phyloP scores from a whole-genome alignment of 2,113 vertebrate species.

The Megalops atlanticus region DNA sequence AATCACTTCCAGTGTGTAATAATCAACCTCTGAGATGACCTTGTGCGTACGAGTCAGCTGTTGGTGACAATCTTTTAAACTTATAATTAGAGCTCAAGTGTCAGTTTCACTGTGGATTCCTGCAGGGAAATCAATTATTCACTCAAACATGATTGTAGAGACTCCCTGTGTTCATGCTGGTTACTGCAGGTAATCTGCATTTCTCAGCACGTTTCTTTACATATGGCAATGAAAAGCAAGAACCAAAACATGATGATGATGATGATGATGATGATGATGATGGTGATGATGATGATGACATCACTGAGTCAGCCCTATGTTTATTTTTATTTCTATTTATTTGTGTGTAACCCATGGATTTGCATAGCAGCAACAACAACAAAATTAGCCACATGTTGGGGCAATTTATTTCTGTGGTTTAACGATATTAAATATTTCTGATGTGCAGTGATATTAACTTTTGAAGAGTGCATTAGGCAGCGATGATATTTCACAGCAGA shows the following conservation, averaged over 20 bases:
- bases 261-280: too few relatives aligned
- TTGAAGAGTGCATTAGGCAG: too few relatives aligned
- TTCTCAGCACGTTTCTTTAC: background rate
- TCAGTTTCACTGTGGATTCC: background rate
- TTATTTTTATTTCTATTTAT: too few relatives aligned
- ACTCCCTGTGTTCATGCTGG: slow-evolving; percentile 50
- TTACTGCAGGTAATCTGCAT: slow-evolving; percentile 36
- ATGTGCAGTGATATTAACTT: background rate
- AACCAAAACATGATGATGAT: background rate
- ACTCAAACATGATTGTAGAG: slow-evolving; percentile 50
- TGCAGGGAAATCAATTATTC: background rate
- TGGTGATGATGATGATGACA: too few relatives aligned
- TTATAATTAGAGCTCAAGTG: background rate
- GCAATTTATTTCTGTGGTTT: background rate
- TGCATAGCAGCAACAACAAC: too few relatives aligned
- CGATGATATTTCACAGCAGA: too few relatives aligned
- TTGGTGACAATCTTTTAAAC: background rate
- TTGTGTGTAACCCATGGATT: too few relatives aligned
- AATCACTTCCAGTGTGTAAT: background rate
- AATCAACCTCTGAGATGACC: background rate
- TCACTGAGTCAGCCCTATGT: too few relatives aligned
- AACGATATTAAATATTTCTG: background rate
- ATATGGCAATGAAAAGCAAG: background rate
- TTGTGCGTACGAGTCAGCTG: background rate
- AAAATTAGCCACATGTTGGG: too few relatives aligned